Evolutionary conservation across 2,888 invertebrate species (phyloP), one percentile per base, ranked within the genome.

Genomic region (Tholera decimalis): DNA sequence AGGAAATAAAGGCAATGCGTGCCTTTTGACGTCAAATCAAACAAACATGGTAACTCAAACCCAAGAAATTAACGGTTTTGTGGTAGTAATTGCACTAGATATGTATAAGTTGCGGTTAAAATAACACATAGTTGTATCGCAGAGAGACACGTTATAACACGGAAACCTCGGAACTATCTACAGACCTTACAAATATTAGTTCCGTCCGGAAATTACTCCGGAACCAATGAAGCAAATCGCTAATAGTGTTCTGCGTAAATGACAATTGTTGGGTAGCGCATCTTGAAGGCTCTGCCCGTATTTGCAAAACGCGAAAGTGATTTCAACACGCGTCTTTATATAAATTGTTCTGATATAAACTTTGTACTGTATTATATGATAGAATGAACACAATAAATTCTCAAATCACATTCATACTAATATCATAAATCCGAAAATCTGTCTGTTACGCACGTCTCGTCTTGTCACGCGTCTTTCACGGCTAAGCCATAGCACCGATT

Each of bases 141-240:
- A 35, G 1, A 35, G 22, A 24, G 6, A 35, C 18, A n/a, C n/a
- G n/a, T n/a, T n/a, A n/a, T 15, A 33, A 43, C 26, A 22, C 3
- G 20, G 9, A 43, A 20, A 22, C 11, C 20, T 26, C 9, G 6
- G 18, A 69, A 18, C 43, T 24, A 35, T 57, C 33, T 24, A 15
- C 30, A 9, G 15, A 69, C 28, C 15, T 28, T 18, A 22, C 57
- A 43, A 13, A 69, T 58, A 69, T 57, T 63, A 28, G 35, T 69
- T 58, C 35, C 18, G 15, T 18, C 33, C 18, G 69, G 43, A 69
- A 30, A 64, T 59, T 70, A 57, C 57, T 24, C 15, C 58, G 15
- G 18, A 18, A 15, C 11, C 15, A 18, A 13, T 7, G 22, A 9
- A 20, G 11, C 22, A 26, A 55, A 68, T 43, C 6, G 33, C 26